Evolutionary conservation across 2,888 invertebrate species (phyloP).

Genomic region (Caenorhabditis uteleia): DNA sequence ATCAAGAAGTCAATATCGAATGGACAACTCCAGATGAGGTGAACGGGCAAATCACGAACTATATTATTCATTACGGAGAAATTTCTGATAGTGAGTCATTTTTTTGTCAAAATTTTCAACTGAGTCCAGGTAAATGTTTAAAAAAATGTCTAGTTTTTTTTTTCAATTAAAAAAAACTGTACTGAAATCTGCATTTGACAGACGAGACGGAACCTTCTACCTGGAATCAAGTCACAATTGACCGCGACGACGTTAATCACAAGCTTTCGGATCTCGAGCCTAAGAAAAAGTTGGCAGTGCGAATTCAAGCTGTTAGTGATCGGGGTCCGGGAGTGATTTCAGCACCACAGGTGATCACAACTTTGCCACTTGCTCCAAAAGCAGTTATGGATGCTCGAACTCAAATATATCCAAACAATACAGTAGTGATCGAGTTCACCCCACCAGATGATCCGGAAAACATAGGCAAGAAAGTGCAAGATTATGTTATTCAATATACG

Average conservation of each 20-base stretch:
- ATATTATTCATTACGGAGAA: slow-evolving; percentile 65
- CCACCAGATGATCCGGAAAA: slow-evolving; percentile 64
- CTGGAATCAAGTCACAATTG: slow-evolving; percentile 60
- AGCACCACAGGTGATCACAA: slow-evolving; percentile 57
- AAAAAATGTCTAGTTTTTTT: not conserved
- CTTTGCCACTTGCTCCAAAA: slow-evolving; percentile 57
- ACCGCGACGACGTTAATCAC: slow-evolving; percentile 53
- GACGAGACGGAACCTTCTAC: slow-evolving; percentile 55
- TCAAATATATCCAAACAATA: slow-evolving; percentile 64
- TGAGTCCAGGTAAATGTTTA: not conserved
- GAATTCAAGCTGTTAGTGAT: slow-evolving; percentile 66
- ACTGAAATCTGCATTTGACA: slow-evolving; percentile 14
- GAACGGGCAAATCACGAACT: slow-evolving; percentile 64
- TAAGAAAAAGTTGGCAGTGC: slow-evolving; percentile 62
- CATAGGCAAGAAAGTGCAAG: slow-evolving; percentile 56
- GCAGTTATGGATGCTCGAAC: slow-evolving; percentile 35
- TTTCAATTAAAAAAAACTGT: not conserved
- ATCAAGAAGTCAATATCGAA: slow-evolving; percentile 65
- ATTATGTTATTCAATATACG: slow-evolving; percentile 66
- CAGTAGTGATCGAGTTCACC: slow-evolving; percentile 58
- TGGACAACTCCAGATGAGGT: slow-evolving; percentile 68
- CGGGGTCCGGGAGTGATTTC: slow-evolving; percentile 66
- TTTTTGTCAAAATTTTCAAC: not conserved
- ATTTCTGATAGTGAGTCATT: slow-evolving; percentile 52
- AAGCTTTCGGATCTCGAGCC: slow-evolving; percentile 60